phyloP scores from a whole-genome alignment of 2,888 invertebrate genomes.

The Watsonalla binaria region DNA sequence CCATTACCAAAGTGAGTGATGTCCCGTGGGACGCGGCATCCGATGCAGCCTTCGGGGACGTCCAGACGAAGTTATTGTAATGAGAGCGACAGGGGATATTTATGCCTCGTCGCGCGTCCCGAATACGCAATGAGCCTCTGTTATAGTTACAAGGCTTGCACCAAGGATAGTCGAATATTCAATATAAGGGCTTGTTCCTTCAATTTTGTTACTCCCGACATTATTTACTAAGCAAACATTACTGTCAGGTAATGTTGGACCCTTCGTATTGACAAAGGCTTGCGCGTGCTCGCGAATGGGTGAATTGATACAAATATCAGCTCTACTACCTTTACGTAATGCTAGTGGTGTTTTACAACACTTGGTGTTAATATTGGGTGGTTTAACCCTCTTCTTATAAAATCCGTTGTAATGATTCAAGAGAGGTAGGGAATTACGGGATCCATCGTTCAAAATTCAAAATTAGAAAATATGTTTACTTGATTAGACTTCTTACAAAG shows the following conservation, averaged over 20 bases:
- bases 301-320: slow-evolving; percentile 45
- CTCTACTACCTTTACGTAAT: slow-evolving; percentile 22
- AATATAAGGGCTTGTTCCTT: slow-evolving; percentile 40
- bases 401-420: neutral
- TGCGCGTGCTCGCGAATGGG: slow-evolving; percentile 37
- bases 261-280: slow-evolving; percentile 46
- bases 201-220: slow-evolving; percentile 39
- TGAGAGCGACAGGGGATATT: slow-evolving; percentile 74
- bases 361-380: neutral
- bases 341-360: slow-evolving; percentile 16
- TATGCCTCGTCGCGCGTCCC: slow-evolving; percentile 67
- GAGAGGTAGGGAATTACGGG: no score
- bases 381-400: neutral
- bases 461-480: no score
- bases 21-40: slow-evolving; percentile 61
- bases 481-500: no score
- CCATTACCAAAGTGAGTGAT: slow-evolving; percentile 66
- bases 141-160: slow-evolving; percentile 4
- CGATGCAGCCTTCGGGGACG: slow-evolving; percentile 56
- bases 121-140: slow-evolving; percentile 64
- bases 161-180: slow-evolving; percentile 34
- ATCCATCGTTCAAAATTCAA: no score
- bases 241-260: slow-evolving; percentile 54
- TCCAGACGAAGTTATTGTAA: slow-evolving; percentile 70
- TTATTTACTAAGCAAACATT: slow-evolving; percentile 56